Conservation (phyloP, 2,888 invertebrate species). For the Drosophila bunnanda region DNA sequence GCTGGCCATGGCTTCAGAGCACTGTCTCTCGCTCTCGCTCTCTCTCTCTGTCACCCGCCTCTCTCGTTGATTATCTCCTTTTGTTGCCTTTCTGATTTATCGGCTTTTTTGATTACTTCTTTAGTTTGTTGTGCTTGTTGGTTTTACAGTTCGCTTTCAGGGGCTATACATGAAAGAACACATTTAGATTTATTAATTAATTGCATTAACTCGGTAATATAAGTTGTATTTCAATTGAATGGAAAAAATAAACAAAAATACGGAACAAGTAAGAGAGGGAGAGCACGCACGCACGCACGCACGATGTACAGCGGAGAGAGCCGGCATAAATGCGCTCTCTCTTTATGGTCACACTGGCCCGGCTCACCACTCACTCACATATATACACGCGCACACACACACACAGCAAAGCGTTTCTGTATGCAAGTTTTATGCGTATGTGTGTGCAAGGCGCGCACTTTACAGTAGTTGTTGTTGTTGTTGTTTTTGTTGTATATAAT, state of each 20-base stretch:
- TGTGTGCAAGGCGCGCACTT: conserved; percentile 8
- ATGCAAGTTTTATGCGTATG: neutral
- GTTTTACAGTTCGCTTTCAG: conserved; percentile 30
- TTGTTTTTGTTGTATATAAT: conserved; percentile 43
- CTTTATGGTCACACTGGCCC: conserved; percentile 34
- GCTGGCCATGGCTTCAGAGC: conserved; percentile 49
- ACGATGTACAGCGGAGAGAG: conserved; percentile 19
- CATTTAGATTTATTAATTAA: conserved; percentile 6
- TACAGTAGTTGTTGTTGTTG: conserved; percentile 8
- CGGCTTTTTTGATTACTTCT: conserved; percentile 6
- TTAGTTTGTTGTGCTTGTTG: conserved; percentile 21
- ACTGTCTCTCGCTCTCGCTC: conserved; percentile 3
- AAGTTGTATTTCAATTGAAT: neutral
- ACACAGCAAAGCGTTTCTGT: conserved; percentile 8
- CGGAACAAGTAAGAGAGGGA: conserved; percentile 1
- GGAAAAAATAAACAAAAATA: conserved; percentile 1
- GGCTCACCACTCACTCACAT: conserved; percentile 13
- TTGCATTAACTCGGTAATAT: neutral
- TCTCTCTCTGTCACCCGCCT: neutral
- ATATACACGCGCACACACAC: neutral
- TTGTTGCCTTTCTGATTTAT: conserved; percentile 3
- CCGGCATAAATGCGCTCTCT: conserved; percentile 24
- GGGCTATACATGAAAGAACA: conserved; percentile 8
- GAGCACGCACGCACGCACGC: conserved; percentile 1
- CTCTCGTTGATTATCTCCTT: conserved; percentile 5